Conservation (phyloP, 2,113 vertebrate species). For the Ascaphus truei region DNA sequence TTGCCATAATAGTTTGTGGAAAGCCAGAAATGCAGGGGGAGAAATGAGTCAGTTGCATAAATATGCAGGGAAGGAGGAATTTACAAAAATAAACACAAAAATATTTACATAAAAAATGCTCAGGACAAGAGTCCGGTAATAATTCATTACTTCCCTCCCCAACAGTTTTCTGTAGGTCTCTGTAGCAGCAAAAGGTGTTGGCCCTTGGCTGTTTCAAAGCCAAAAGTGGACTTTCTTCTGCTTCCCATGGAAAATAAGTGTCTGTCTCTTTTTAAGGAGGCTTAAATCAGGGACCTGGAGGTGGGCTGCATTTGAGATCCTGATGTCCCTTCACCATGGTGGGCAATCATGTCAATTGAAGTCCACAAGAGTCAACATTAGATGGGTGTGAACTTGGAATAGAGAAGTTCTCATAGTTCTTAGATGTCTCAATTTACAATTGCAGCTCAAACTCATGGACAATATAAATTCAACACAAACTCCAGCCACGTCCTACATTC, state of each 20-base stretch:
- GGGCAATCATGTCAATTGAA: conserved; percentile 1
- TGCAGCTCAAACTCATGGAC: neutral
- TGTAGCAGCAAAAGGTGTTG: conserved; percentile 28
- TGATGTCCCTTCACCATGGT: neutral
- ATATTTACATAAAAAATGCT: conserved; percentile 35
- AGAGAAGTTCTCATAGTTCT: neutral
- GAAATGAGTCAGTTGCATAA: conserved; percentile 10
- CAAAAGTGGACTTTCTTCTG: neutral
- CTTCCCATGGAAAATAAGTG: neutral
- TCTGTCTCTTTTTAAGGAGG: neutral
- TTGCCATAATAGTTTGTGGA: neutral
- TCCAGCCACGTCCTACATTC: neutral
- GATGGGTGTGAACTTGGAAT: neutral
- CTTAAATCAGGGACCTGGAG: neutral
- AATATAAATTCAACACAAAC: neutral
- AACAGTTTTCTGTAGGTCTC: conserved; percentile 16
- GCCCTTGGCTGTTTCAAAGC: conserved; percentile 9
- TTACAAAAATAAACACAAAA: conserved; percentile 33
- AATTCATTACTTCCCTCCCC: conserved; percentile 26
- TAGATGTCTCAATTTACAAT: neutral
- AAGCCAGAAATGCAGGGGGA: neutral
- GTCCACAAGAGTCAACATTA: neutral
- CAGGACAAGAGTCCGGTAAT: conserved; percentile 18
- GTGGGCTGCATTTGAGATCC: neutral
- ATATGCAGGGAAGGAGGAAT: neutral